Evolutionary conservation across 2,113 vertebrate species (phyloP).

Genomic region (Macquaria ambigua): DNA sequence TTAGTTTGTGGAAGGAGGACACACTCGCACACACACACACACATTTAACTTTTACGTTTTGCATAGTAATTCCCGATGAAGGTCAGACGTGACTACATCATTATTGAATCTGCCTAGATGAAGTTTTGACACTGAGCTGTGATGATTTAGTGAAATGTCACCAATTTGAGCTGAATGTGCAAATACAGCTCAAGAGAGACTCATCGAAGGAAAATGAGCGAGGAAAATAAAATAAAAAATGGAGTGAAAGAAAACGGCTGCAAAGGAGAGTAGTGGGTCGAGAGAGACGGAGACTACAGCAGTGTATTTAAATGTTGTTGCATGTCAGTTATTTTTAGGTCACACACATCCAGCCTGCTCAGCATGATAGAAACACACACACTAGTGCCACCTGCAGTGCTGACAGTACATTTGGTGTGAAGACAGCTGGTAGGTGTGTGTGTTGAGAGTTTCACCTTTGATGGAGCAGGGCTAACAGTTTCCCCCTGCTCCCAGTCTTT

Average conservation of each 20-base stretch:
- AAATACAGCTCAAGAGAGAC: background rate
- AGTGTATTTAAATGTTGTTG: conserved; percentile 41
- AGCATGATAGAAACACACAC: conserved; percentile 51
- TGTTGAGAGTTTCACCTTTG: background rate
- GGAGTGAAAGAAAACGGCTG: no score
- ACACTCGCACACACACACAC: background rate
- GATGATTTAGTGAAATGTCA: conserved; percentile 25
- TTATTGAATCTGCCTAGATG: background rate
- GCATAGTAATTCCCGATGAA: background rate
- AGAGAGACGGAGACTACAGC: background rate
- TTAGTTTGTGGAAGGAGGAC: background rate
- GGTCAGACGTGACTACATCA: background rate
- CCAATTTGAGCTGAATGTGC: conserved; percentile 7
- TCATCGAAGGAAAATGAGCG: background rate
- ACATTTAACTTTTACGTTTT: background rate
- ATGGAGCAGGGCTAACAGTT: background rate
- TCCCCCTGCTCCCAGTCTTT: background rate
- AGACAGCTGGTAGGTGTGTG: conserved; percentile 46
- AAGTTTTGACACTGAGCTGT: background rate
- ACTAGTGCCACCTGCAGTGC: conserved; percentile 65
- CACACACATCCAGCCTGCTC: conserved; percentile 58
- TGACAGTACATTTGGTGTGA: conserved; percentile 50
- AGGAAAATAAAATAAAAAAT: background rate
- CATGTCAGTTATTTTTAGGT: conserved; percentile 71
- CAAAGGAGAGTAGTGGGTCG: background rate